A percentile compares a stretch with the other conserved stretches of the same genome.
These are phyloP conservation scores for Dromaius novaehollandiae DNA, from an alignment of 2,113 vertebrate species.

Conservation along the genomic window DNA sequence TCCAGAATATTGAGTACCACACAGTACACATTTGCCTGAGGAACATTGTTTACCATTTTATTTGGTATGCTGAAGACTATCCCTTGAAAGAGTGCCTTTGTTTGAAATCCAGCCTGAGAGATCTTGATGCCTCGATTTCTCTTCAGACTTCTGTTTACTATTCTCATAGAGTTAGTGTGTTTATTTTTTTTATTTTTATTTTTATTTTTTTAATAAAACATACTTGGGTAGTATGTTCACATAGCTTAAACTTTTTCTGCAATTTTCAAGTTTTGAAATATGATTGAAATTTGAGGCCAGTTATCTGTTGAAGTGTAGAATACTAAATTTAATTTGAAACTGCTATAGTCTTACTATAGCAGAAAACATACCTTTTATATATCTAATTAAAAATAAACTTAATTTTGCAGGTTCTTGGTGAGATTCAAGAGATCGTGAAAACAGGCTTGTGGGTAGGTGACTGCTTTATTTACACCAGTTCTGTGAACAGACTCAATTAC, in stretches of 20 bases:
- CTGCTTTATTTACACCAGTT: slow-evolving; percentile 99
- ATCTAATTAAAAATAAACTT: background rate
- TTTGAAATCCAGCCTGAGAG: background rate
- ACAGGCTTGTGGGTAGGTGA: slow-evolving; percentile 98
- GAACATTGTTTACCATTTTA: background rate
- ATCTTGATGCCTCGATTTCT: background rate
- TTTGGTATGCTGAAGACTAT: background rate
- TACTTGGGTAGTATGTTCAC: background rate
- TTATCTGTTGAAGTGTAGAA: background rate
- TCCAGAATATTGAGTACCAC: background rate
- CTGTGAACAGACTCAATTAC: slow-evolving; percentile 98
- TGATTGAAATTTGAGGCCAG: background rate
- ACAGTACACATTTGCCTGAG: background rate
- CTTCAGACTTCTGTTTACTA: background rate
- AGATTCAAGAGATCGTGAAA: slow-evolving; percentile 98
- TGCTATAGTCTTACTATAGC: background rate
- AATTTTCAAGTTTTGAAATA: background rate
- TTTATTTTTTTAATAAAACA: background rate
- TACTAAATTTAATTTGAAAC: background rate
- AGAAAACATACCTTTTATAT: background rate
- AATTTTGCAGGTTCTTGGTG: slow-evolving; percentile 90
- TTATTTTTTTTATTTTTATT: no score
- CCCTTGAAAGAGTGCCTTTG: background rate
- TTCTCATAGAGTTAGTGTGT: background rate
- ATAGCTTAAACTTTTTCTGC: background rate